These are phyloP conservation scores for Gobius niger DNA, from an alignment of 2,113 vertebrate species.

Conservation along the genomic window DNA sequence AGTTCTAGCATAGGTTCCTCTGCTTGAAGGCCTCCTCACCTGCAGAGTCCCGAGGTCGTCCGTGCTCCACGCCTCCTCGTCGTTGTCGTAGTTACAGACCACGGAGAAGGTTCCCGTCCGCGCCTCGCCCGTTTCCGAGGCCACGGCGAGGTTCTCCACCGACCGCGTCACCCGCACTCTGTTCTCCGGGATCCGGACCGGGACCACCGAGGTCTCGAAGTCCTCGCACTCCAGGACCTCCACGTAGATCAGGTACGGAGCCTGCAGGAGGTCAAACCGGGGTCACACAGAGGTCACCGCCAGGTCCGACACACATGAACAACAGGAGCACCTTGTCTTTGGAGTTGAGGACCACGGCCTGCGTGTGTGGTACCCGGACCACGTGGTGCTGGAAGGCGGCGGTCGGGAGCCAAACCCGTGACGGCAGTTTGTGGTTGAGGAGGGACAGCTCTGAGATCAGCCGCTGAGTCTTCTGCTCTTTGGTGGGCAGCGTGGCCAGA, in stretches of 20 bases:
- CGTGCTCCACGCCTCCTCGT: slow-evolving; percentile 94
- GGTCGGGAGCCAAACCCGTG: slow-evolving; percentile 89
- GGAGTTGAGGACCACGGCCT: slow-evolving; percentile 93
- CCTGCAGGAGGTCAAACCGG: no score
- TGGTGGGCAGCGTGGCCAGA: slow-evolving; percentile 89
- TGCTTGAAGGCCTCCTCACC: slow-evolving; percentile 68
- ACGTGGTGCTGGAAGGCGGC: slow-evolving; percentile 89
- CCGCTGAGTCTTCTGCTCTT: slow-evolving; percentile 93
- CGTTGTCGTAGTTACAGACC: slow-evolving; percentile 93
- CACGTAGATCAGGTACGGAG: slow-evolving; percentile 94
- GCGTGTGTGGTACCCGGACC: slow-evolving; percentile 87
- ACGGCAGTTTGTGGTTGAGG: slow-evolving; percentile 93
- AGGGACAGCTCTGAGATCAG: slow-evolving; percentile 91
- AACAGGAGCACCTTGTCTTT: slow-evolving; percentile 99
- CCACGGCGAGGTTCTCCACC: slow-evolving; percentile 87
- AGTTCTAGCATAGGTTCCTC: no score
- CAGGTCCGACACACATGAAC: no score
- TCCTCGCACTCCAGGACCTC: slow-evolving; percentile 94
- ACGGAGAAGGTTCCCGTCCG: slow-evolving; percentile 87
- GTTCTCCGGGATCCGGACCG: slow-evolving; percentile 89
- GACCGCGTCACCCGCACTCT: slow-evolving; percentile 89
- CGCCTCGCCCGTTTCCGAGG: background rate
- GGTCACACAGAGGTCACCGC: no score
- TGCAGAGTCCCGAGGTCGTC: slow-evolving; percentile 95
- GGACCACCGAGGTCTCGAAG: slow-evolving; percentile 87